Evolutionary conservation across 2,113 vertebrate species (phyloP).

Genomic region (Chascanopsetta lugubris): DNA sequence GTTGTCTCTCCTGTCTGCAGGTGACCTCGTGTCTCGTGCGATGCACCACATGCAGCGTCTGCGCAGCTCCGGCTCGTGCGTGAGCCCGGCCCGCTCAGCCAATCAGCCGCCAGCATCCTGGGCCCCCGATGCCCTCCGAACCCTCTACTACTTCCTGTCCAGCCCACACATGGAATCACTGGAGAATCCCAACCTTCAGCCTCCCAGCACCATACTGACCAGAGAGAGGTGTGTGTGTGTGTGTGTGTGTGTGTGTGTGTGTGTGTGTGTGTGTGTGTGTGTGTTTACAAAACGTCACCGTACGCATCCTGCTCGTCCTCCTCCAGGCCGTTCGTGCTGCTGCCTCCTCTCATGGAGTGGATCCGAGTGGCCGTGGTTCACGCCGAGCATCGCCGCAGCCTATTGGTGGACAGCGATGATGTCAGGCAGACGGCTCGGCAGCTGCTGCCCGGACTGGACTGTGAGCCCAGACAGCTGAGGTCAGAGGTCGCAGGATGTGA

Average conservation of each 20-base stretch:
- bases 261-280: too few species aligned
- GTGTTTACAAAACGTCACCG: too few species aligned
- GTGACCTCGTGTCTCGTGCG: slow-evolving; percentile 91
- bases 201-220: slow-evolving; percentile 85
- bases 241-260: neutral
- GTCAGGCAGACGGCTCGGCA: slow-evolving; percentile 89
- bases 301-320: neutral
- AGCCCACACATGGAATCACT: slow-evolving; percentile 92
- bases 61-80: slow-evolving; percentile 72
- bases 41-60: slow-evolving; percentile 94
- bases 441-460: slow-evolving; percentile 92
- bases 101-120: slow-evolving; percentile 86
- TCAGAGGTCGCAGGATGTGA: slow-evolving; percentile 44
- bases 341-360: slow-evolving; percentile 95
- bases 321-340: slow-evolving; percentile 88
- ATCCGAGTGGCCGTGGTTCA: slow-evolving; percentile 92
- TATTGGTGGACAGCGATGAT: slow-evolving; percentile 92
- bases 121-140: slow-evolving; percentile 90
- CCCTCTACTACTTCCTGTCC: slow-evolving; percentile 94
- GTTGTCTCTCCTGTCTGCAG: slow-evolving; percentile 70
- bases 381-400: slow-evolving; percentile 90
- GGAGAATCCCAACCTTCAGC: slow-evolving; percentile 93
- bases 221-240: slow-evolving; percentile 84
- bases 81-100: slow-evolving; percentile 78
- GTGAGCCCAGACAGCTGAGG: slow-evolving; percentile 92